phyloP scores from a whole-genome alignment of 2,113 vertebrate species.

The Pseudolaguvia tuberculata region DNA sequence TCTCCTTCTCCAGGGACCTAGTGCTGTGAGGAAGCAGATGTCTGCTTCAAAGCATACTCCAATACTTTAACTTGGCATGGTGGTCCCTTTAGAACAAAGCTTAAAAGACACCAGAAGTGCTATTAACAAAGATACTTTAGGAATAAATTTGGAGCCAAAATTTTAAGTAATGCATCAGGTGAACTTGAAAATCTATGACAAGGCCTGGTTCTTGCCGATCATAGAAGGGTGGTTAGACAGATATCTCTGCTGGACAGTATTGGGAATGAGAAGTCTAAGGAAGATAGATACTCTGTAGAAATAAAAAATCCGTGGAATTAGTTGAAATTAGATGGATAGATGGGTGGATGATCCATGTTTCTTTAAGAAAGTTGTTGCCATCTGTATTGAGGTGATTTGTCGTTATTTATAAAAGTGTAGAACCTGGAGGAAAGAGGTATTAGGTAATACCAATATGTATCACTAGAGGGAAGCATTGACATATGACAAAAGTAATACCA shows the following conservation, averaged over 20 bases:
- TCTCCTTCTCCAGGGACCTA: slow-evolving; percentile 59
- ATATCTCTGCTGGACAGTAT: background rate
- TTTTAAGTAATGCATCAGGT: background rate
- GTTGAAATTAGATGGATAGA: no score
- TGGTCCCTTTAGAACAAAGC: slow-evolving; percentile 25
- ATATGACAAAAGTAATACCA: slow-evolving; percentile 30
- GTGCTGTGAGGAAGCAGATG: slow-evolving; percentile 58
- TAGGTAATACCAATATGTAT: slow-evolving; percentile 29
- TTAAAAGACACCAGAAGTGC: no score
- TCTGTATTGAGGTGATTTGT: background rate
- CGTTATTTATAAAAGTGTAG: background rate
- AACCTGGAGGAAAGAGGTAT: background rate
- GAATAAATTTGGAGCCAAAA: background rate
- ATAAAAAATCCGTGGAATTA: no score
- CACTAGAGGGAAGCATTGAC: slow-evolving; percentile 64
- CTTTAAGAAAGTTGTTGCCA: no score
- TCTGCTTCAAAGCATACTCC: slow-evolving; percentile 53
- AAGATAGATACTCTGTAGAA: no score
- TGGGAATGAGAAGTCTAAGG: no score
- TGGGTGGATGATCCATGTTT: no score
- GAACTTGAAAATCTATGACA: slow-evolving; percentile 26
- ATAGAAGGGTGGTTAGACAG: slow-evolving; percentile 41
- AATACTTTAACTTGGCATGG: slow-evolving; percentile 25
- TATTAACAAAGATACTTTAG: no score
- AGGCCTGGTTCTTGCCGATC: slow-evolving; percentile 17